Base-by-base conservation (phyloP, 2,888 invertebrate genomes). In the Selenia dentaria region DNA sequence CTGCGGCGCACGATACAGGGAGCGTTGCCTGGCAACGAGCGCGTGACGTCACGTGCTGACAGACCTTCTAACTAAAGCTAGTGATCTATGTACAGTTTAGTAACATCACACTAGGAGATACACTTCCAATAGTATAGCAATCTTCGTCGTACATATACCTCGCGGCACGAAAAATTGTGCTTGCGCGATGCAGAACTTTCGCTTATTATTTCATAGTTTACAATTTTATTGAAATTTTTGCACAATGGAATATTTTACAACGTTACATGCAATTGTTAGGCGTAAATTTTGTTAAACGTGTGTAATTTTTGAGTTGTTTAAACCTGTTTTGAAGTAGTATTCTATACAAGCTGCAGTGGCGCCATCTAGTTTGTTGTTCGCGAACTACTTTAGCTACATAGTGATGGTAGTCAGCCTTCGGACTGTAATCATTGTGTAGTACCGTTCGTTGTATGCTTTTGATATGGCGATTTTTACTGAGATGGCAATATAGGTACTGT, bases 1-100 rank as follows among this genome's bases (percentile, higher is more conserved):
- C 89, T 86, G 86, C 84, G 70, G 89, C 87, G 83, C 91, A 85
- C 79, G 61, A 80, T 91, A 91, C 91, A 87, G 80, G 86, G 70
- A 69, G 80, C 84, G 74, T 71, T 66, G 80, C 91, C 89, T 76
- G 83, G 83, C 83, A 91, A 89, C 88, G 86, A 87, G 80, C 91
- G 92, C 92, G 93, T 93, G 93, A 93, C 92, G 92, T 92, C 87
- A 35, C 37, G 32, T 11, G 44, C 41, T 41, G 40, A 12, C 5
- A 36, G 31, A 36, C 44, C 36, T 37, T 37, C 44, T 44, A 44
- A 44, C 44, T 37, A 37, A 26, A 28, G 44, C 37, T 44, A 37
- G 44, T 44, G 32, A 32, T 27, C 32, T 28, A 20, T 85, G 80
- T 26, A 36, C 31, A 37, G 26, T 26, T 13, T 14, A 16, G 36